phyloP scores from a whole-genome alignment of 37 sponge, comb jelly and placozoan species.

The Tethya wilhelma region DNA sequence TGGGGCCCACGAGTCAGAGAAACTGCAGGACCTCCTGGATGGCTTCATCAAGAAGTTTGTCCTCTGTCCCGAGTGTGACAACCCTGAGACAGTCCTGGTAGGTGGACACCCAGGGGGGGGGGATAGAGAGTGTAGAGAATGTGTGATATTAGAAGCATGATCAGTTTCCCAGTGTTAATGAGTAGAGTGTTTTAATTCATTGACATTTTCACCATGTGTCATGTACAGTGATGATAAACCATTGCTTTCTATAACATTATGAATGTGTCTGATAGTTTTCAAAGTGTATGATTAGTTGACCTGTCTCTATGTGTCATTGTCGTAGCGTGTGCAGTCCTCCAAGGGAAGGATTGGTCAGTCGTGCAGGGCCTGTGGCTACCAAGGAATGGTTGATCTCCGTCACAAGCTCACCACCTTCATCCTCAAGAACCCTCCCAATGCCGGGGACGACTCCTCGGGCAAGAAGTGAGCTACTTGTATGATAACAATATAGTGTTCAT shows the following conservation, averaged over 20 bases:
- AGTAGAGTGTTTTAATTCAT: too few relatives aligned
- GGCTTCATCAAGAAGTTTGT: slow-evolving; percentile 99
- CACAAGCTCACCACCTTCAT: slow-evolving; percentile 94
- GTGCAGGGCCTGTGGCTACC: slow-evolving; percentile 95
- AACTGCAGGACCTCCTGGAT: slow-evolving; percentile 95
- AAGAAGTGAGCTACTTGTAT: slow-evolving; percentile 71
- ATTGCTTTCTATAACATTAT: too few relatives aligned
- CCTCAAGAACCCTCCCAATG: slow-evolving; percentile 87
- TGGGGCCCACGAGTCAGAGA: slow-evolving; percentile 88
- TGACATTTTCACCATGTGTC: too few relatives aligned
- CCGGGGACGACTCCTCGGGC: slow-evolving; percentile 35
- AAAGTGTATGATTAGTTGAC: too few relatives aligned
- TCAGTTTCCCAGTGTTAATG: too few relatives aligned
- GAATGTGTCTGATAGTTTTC: too few relatives aligned
- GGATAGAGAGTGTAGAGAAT: too few relatives aligned
- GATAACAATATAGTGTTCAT: background rate
- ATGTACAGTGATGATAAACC: too few relatives aligned
- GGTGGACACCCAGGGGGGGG: background rate
- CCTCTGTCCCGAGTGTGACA: slow-evolving; percentile 94
- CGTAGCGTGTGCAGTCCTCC: slow-evolving; percentile 53
- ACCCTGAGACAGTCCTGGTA: slow-evolving; percentile 97
- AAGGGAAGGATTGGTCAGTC: slow-evolving; percentile 77
- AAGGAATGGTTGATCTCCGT: slow-evolving; percentile 66
- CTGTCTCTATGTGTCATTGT: background rate
- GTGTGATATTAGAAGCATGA: too few relatives aligned